A percentile compares a stretch with the other conserved stretches of the same genome.
Conservation (phyloP, 2,113 vertebrate species). For the Etheostoma cragini region DNA sequence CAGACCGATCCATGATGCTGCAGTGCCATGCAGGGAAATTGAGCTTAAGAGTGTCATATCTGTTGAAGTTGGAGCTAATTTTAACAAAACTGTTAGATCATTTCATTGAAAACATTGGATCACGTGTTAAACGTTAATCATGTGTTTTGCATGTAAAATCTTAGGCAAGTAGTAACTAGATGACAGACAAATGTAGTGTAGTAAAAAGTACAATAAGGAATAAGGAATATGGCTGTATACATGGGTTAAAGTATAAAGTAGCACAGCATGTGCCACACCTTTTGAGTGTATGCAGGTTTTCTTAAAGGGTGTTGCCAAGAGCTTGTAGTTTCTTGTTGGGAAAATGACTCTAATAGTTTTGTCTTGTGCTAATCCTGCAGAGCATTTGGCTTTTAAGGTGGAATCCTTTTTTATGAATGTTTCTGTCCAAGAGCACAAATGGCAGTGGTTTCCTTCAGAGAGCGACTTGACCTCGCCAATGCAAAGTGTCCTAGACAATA, state of each 20-base stretch:
- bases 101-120: not conserved
- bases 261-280: constrained; percentile 31
- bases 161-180: not conserved
- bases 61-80: not conserved
- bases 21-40: constrained; percentile 9
- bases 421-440: constrained; percentile 2
- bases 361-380: not conserved
- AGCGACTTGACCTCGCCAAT: constrained; percentile 20
- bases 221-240: no score
- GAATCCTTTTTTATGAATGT: constrained; percentile 12
- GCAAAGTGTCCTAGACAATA: constrained; percentile 33
- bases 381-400: not conserved
- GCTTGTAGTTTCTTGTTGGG: constrained; percentile 72
- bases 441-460: not conserved
- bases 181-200: not conserved
- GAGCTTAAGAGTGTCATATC: not conserved
- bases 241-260: not conserved
- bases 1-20: constrained; percentile 4
- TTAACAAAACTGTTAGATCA: not conserved
- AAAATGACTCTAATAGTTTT: constrained; percentile 48
- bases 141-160: not conserved
- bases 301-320: constrained; percentile 49
- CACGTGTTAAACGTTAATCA: not conserved
- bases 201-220: not conserved
- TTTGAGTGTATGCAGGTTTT: constrained; percentile 33